Base-by-base conservation (phyloP, 2,113 vertebrate species). In the Motacilla tschutschensis region DNA sequence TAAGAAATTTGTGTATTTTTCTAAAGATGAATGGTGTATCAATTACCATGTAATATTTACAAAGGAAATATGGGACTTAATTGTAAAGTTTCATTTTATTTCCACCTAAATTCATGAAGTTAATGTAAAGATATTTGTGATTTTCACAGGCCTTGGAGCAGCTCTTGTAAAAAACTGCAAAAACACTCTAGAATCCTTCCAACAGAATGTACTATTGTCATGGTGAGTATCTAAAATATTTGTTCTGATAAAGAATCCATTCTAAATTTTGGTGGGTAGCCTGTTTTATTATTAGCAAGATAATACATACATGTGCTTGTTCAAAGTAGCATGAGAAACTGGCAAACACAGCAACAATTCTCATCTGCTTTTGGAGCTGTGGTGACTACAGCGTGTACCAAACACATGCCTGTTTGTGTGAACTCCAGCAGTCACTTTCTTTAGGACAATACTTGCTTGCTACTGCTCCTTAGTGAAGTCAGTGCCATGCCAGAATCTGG, bases 371-470 rank as follows among this genome's bases (percentile, higher is more conserved):
- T 87, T 0, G 0, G 31, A 47, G 14, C 12, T 59, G 19, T 54
- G 40, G 36, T 47, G 24, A 31, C 48, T 47, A 5, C 24, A 58
- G 33, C 33, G 7, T 8, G 40, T 36, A 17, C 36, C 29, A 47
- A 33, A 44, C 11, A 8, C 0, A 1, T 31, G 7, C 0, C 4
- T 15, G 3, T 36, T 64, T 57, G 35, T 17, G 28, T 71, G 50
- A 51, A 31, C 19, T 29, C 25, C 14, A 18, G 64, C 57, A 59
- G 22, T 29, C 36, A 8, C 46, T 60, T 47, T 28, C 44, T 78
- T 64, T 51, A 60, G 38, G 55, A 9, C 2, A 46, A 19, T 10
- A 35, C 12, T 38, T 35, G 8, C 17, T 16, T 62, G 46, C 63
- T 70, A 1, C 31, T 70, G 57, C 36, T 63, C 59, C 44, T 64